Percentiles rank a stretch among this genome's conserved stretches.
phyloP scores from a whole-genome alignment of 1,140 invertebrate genomes.

The Aphelinus certus region DNA sequence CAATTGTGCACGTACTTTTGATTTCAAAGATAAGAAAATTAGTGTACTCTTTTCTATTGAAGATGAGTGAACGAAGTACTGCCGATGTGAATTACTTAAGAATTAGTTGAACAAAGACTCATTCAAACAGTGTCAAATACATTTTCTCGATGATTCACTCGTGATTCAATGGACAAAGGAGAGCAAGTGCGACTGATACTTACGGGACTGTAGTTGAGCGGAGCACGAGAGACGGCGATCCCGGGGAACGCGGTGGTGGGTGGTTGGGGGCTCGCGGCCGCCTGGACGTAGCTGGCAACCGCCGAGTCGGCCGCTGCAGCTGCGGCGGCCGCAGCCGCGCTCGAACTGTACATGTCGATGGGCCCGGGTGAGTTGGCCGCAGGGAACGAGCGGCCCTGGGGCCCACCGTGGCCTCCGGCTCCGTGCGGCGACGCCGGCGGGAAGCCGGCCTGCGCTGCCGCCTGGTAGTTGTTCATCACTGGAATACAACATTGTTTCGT shows the following conservation, averaged over 20 bases:
- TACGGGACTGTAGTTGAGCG: conserved; percentile 90
- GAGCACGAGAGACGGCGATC: conserved; percentile 88
- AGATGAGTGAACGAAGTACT: no score
- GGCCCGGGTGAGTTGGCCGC: conserved; percentile 88
- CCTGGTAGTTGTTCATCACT: conserved; percentile 96
- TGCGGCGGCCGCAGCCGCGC: conserved; percentile 75
- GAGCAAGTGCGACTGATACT: conserved; percentile 59
- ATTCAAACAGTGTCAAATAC: background rate
- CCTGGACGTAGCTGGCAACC: conserved; percentile 89
- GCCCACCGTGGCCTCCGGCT: conserved; percentile 68
- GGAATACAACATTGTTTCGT: conserved; percentile 53
- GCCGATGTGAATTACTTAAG: no score
- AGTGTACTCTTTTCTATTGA: no score
- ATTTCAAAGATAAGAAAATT: no score
- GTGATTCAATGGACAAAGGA: background rate
- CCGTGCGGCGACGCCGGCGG: conserved; percentile 75
- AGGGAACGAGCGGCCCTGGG: conserved; percentile 81
- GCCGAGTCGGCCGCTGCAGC: conserved; percentile 64
- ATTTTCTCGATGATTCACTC: background rate
- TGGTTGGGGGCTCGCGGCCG: conserved; percentile 87
- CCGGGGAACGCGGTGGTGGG: conserved; percentile 83
- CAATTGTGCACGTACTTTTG: no score
- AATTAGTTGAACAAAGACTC: no score
- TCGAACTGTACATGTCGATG: conserved; percentile 89
- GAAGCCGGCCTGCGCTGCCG: conserved; percentile 78